Evolutionary conservation across 2,113 vertebrate genomes (phyloP), one percentile per base, ranked within the genome.

Genomic region (Coptodon rendalli): DNA sequence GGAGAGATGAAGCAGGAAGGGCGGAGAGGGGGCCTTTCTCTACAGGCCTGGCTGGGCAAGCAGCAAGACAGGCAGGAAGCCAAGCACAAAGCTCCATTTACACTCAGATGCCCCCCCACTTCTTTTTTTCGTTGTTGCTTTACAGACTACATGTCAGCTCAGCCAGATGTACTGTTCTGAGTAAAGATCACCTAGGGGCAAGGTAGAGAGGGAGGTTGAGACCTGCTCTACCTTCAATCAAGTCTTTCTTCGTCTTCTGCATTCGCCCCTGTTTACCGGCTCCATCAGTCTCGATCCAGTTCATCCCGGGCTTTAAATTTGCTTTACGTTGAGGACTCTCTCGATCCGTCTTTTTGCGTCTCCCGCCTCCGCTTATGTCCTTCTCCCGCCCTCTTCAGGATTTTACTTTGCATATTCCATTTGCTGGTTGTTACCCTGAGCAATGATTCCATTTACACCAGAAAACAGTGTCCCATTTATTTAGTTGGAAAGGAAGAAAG

Each of bases 1-100:
- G 97, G 95, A 95, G 95, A 97, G 97, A 97, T 97, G 96, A 97
- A 96, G 95, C 92, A 96, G 96, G 97, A 97, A 95, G 96, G 97
- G 96, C 89, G 90, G 89, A 92, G 89, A 91, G 78, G 85, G 87
- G 90, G 88, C 54, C 86, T 92, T 84, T 95, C 94, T 97, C 96
- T 96, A 96, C 95, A 96, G 97, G 95, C 95, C 96, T 91, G 96
- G 93, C 90, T 95, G 95, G 96, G 93, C 95, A 94, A 91, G 91
- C 86, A 93, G 91, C 92, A 93, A 91, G 53, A 86, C 87, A 85
- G 88, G 92, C 91, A 89, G 86, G 89, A 91, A 88, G 92, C 89
- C 92, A 94, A 79, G 91, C 96, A 96, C 94, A 96, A 97, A 97
- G 96, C 94, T 95, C 95, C 91, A 87, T 97, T 97, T 97, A 97